Evolutionary conservation across 2,797 vertebrate species (phyloP).

Genomic region (Mus spretus): DNA sequence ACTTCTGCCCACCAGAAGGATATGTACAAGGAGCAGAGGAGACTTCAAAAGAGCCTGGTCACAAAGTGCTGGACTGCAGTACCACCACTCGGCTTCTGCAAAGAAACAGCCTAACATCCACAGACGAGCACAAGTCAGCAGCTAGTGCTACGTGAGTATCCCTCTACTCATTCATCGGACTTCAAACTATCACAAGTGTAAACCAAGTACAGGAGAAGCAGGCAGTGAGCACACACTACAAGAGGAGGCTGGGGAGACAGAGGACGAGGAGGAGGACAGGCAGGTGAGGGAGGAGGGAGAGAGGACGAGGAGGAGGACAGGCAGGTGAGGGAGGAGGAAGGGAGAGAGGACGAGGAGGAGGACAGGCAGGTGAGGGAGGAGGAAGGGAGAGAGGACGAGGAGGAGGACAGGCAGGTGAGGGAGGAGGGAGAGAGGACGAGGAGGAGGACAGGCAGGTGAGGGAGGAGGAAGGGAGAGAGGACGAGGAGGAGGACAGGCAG

Average conservation of each 20-base stretch:
- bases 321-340: not conserved
- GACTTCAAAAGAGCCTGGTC: not conserved
- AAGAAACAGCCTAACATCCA: not conserved
- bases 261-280: too few relatives aligned
- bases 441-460: not conserved
- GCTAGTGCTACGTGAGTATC: too few relatives aligned
- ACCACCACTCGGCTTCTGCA: not conserved
- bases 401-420: not conserved
- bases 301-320: too few relatives aligned
- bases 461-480: too few relatives aligned
- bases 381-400: not conserved
- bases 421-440: too few relatives aligned
- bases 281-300: not conserved
- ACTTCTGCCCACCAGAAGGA: not conserved
- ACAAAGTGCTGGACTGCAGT: not conserved
- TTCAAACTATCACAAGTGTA: not conserved
- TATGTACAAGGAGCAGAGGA: not conserved
- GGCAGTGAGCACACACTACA: not conserved
- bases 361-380: not conserved
- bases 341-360: not conserved
- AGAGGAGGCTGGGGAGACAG: not conserved
- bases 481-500: not conserved
- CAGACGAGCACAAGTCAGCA: too few relatives aligned
- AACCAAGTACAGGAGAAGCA: not conserved
- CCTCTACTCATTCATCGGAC: not conserved